Evolutionary conservation across 2,797 vertebrate genomes (phyloP), one percentile per base, ranked within the genome.

Genomic region (Ataeniobius toweri): DNA sequence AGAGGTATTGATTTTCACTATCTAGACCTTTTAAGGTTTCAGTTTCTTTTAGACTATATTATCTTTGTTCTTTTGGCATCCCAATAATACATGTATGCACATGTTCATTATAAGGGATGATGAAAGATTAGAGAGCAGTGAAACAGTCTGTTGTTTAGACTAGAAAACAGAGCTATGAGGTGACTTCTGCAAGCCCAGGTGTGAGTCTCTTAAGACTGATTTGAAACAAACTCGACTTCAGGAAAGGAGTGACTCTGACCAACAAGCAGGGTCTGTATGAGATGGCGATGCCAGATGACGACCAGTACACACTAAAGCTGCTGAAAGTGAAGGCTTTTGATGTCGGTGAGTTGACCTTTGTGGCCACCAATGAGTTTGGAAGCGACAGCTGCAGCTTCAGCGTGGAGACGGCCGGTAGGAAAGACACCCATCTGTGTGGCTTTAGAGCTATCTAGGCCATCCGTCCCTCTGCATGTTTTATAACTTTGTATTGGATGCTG

Each of bases 251-350:
- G 36, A 92, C 95, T 20, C 92, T 99, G 68, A 89, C 89, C 55
- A 95, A 92, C 8, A 94, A 93, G 73, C 93, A 96, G 0, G 96
- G 96, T 44, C 53, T 92, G 0, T 97, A 95, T 0, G 97, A 99
- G 92, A 92, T 97, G 95, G 95, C 81, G 55, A 98, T 98, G 97
- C 97, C 97, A 0, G 98, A 99, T 0, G 98, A 99, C 0, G 95
- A 98, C 92, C 97, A 98, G 90, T 97, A 99, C 92, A 96, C 94
- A 1, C 95, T 99, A 82, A 95, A 86, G 84, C 94, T 99, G 81
- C 92, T 95, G 84, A 92, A 81, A 7, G 96, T 97, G 83, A 96
- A 94, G 86, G 93, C 20, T 28, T 86, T 92, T 24, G 97, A 98
- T 0, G 58, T 94, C 0, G 98, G 97, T 55, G 91, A 95, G 58